A percentile compares a stretch with the other conserved stretches of the same genome.
Evolutionary conservation across 1,140 invertebrate genomes (phyloP).

Genomic region (Penaeus indicus): DNA sequence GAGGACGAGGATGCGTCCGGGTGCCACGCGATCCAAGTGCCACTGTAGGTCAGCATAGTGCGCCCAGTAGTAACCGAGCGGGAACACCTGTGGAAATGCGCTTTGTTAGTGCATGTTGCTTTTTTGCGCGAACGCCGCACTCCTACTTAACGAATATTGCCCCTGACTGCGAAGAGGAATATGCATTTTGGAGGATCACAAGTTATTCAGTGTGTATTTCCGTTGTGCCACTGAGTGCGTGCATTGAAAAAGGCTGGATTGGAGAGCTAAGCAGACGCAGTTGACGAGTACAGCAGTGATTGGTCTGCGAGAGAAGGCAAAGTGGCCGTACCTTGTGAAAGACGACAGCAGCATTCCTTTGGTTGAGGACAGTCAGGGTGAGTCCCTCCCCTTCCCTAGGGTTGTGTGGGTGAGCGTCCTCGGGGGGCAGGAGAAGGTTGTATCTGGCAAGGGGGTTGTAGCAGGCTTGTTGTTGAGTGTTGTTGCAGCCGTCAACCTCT

Average conservation of each 20-base stretch:
- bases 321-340: constrained; percentile 16
- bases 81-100: constrained; percentile 55
- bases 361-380: constrained; percentile 38
- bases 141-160: too few relatives aligned
- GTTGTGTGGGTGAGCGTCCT: neutral
- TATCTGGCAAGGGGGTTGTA: neutral
- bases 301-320: too few relatives aligned
- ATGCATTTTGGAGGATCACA: too few relatives aligned
- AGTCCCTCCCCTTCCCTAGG: neutral
- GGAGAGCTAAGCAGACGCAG: too few relatives aligned
- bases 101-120: too few relatives aligned
- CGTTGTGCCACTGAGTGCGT: too few relatives aligned
- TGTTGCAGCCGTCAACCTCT: neutral
- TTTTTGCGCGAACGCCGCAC: too few relatives aligned
- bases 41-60: constrained; percentile 56
- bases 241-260: too few relatives aligned
- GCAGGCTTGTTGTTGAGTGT: neutral
- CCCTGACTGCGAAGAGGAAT: too few relatives aligned
- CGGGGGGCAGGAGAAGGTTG: neutral
- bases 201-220: too few relatives aligned
- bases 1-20: constrained; percentile 51
- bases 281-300: too few relatives aligned
- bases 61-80: constrained; percentile 50
- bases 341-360: constrained; percentile 21
- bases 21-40: constrained; percentile 49